Evolutionary conservation across 2,888 invertebrate species (phyloP).

Genomic region (Eurytoma californica): DNA sequence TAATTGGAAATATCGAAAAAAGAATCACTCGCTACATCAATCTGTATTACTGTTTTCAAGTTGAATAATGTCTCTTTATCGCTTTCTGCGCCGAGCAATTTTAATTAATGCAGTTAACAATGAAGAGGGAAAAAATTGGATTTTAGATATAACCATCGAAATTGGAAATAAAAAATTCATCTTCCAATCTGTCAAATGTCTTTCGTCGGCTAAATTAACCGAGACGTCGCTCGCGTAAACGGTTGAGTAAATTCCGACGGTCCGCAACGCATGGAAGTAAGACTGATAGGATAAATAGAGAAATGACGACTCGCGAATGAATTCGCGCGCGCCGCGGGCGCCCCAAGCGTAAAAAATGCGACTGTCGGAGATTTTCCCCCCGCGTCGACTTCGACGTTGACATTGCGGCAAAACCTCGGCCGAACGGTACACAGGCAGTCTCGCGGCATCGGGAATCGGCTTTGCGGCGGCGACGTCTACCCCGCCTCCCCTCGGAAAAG

Average conservation of each 20-base stretch:
- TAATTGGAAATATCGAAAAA: slow-evolving; percentile 57
- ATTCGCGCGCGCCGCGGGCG: slow-evolving; percentile 3
- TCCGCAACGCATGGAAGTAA: neutral
- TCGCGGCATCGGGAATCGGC: slow-evolving; percentile 42
- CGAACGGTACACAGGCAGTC: no score
- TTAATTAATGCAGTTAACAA: no score
- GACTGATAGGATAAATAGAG: neutral
- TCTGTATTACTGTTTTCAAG: neutral
- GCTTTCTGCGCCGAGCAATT: no score
- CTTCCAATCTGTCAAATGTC: slow-evolving; percentile 18
- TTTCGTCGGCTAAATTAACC: slow-evolving; percentile 33
- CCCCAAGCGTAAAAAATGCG: slow-evolving; percentile 36
- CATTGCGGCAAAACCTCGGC: slow-evolving; percentile 44
- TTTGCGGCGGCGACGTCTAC: slow-evolving; percentile 22
- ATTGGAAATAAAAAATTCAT: no score
- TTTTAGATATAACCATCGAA: no score
- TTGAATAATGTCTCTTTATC: neutral
- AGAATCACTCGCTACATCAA: slow-evolving; percentile 35
- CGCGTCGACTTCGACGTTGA: slow-evolving; percentile 26
- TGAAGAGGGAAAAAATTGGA: no score
- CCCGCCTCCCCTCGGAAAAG: neutral
- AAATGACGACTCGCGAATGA: slow-evolving; percentile 36
- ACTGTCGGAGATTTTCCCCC: slow-evolving; percentile 41
- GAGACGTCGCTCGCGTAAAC: slow-evolving; percentile 27
- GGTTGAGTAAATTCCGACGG: slow-evolving; percentile 33